Conservation (phyloP, 2,888 invertebrate species). For the Scaptomyza reducta region DNA sequence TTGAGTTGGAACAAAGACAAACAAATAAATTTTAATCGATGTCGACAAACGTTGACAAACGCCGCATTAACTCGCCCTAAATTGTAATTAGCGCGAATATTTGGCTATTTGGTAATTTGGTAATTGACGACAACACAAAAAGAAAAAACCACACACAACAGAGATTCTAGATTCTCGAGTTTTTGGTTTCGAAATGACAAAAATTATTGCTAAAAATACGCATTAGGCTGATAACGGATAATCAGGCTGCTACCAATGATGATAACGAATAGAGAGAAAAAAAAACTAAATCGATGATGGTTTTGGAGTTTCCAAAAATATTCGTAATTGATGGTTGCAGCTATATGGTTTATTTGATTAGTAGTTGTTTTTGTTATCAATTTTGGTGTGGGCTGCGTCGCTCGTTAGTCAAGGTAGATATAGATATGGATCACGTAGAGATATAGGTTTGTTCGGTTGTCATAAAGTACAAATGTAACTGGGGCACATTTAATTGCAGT, state of each 20-base stretch:
- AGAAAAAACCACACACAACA: not conserved
- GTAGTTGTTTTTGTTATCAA: slow-evolving; percentile 21
- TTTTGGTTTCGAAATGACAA: too few species aligned
- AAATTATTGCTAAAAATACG: slow-evolving; percentile 7
- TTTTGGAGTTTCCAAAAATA: slow-evolving; percentile 24
- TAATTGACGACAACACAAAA: slow-evolving; percentile 46
- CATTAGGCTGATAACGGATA: slow-evolving; percentile 33
- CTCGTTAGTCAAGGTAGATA: slow-evolving; percentile 18
- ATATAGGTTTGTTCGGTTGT: slow-evolving; percentile 2
- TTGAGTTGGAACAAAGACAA: slow-evolving; percentile 60
- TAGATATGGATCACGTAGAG: slow-evolving; percentile 1
- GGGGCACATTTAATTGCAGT: slow-evolving; percentile 48
- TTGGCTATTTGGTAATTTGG: slow-evolving; percentile 56
- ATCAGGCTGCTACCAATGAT: slow-evolving; percentile 10
- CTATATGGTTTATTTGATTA: not conserved
- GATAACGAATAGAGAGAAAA: slow-evolving; percentile 7
- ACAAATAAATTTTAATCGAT: slow-evolving; percentile 75
- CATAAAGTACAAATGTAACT: slow-evolving; percentile 20
- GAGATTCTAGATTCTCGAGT: not conserved
- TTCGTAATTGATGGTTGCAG: slow-evolving; percentile 21
- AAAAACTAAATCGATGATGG: not conserved
- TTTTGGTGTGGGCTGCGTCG: slow-evolving; percentile 11
- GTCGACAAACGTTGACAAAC: slow-evolving; percentile 69
- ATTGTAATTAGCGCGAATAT: slow-evolving; percentile 69
- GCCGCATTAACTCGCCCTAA: slow-evolving; percentile 66